These are phyloP conservation scores for Globodera ellingtonae DNA, from an alignment of 1,140 invertebrate genomes.

Conservation along the genomic window DNA sequence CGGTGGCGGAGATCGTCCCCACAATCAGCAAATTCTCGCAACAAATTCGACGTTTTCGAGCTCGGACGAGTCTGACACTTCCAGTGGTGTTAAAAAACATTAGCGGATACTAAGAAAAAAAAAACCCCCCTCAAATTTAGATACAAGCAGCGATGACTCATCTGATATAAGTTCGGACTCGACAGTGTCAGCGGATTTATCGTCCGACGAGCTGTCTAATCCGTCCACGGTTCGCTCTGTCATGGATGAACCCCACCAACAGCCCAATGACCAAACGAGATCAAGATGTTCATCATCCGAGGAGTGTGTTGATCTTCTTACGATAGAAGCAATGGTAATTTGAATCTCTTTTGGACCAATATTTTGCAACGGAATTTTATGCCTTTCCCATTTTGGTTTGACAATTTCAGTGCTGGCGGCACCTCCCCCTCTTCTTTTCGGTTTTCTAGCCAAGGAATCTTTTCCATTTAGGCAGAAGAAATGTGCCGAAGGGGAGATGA, in stretches of 20 bases:
- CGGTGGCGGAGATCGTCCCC: neutral
- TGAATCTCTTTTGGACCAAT: neutral
- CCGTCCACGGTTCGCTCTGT: slow-evolving; percentile 2
- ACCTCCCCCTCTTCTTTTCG: too few species aligned
- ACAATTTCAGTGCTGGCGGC: too few species aligned
- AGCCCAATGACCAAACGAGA: neutral
- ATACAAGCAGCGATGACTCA: slow-evolving; percentile 1
- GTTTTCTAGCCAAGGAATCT: too few species aligned
- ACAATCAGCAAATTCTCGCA: neutral
- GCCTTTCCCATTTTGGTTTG: too few species aligned
- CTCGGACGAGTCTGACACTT: slow-evolving; percentile 18
- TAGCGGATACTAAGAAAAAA: neutral
- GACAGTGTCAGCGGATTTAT: slow-evolving; percentile 2
- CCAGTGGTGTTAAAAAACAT: neutral
- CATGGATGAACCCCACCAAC: neutral
- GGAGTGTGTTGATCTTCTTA: neutral
- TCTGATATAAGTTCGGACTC: neutral
- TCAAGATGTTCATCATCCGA: neutral
- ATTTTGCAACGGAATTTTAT: too few species aligned
- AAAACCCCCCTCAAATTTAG: neutral
- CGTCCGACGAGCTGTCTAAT: slow-evolving; percentile 4
- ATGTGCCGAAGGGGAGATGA: slow-evolving; percentile 36
- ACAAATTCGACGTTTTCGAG: neutral
- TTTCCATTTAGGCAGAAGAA: slow-evolving; percentile 37
- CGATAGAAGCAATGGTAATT: neutral